phyloP scores from a whole-genome alignment of 2,888 invertebrate species.

The Drosophila mimetica region DNA sequence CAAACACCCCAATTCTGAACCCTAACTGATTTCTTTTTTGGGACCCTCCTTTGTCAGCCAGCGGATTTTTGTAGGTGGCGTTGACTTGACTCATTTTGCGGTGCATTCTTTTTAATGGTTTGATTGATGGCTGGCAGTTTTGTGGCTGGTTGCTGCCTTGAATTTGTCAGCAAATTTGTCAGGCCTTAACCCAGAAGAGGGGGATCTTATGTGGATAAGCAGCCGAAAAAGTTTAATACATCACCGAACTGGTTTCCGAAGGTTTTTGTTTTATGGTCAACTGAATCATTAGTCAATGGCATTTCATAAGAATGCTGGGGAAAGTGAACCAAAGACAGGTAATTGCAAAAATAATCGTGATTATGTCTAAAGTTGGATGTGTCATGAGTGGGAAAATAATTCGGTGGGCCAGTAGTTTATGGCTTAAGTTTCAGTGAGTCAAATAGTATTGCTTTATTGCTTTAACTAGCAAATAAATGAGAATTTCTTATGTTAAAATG shows the following conservation, averaged over 20 bases:
- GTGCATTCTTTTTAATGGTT: constrained; percentile 78
- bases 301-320: constrained; percentile 61
- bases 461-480: too few relatives aligned
- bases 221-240: constrained; percentile 50
- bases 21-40: constrained; percentile 10
- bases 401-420: not conserved
- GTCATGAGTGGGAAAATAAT: constrained; percentile 9
- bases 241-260: constrained; percentile 65
- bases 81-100: constrained; percentile 72
- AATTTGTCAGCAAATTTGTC: constrained; percentile 79
- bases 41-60: constrained; percentile 39
- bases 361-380: constrained; percentile 26
- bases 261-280: constrained; percentile 52
- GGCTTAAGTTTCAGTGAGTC: not conserved
- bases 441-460: too few relatives aligned
- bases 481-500: too few relatives aligned
- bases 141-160: constrained; percentile 71
- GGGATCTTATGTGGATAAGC: constrained; percentile 12
- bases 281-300: constrained; percentile 69
- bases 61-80: constrained; percentile 68
- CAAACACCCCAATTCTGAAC: constrained; percentile 21
- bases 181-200: constrained; percentile 48
- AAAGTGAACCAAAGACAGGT: constrained; percentile 44
- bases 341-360: constrained; percentile 47
- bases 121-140: constrained; percentile 76